phyloP scores from a whole-genome alignment of 2,888 invertebrate species.

The Mellilla xanthometata region DNA sequence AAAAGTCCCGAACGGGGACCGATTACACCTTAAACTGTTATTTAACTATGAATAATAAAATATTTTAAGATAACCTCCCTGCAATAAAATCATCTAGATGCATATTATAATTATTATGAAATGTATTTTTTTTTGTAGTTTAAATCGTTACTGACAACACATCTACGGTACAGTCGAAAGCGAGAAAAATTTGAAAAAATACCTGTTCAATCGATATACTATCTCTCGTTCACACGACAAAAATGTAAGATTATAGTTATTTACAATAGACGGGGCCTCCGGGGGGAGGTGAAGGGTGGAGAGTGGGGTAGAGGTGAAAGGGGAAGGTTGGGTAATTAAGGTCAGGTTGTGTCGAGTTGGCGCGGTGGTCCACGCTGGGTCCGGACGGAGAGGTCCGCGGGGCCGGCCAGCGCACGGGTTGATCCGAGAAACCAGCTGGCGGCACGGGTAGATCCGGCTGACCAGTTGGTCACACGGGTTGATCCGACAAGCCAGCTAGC shows the following conservation, averaged over 20 bases:
- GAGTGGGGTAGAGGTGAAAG: constrained; percentile 35
- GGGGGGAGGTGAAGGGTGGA: constrained; percentile 33
- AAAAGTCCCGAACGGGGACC: constrained; percentile 63
- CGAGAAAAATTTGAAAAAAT: constrained; percentile 82
- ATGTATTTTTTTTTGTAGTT: constrained; percentile 77
- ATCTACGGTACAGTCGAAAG: constrained; percentile 82
- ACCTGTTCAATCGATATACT: constrained; percentile 79
- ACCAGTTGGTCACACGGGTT: constrained; percentile 42
- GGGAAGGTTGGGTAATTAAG: constrained; percentile 23
- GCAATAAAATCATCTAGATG: constrained; percentile 79
- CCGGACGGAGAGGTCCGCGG: constrained; percentile 48
- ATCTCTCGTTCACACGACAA: constrained; percentile 81
- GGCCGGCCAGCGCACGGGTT: constrained; percentile 39
- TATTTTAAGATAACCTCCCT: constrained; percentile 78
- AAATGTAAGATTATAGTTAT: constrained; percentile 77
- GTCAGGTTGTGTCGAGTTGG: constrained; percentile 44
- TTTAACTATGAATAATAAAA: constrained; percentile 79
- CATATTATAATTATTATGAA: constrained; percentile 74
- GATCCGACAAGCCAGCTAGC: not conserved
- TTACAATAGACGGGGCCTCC: constrained; percentile 71
- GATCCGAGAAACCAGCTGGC: too few relatives aligned
- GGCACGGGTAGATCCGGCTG: constrained; percentile 41
- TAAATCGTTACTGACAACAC: constrained; percentile 79
- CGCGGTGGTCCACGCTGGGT: constrained; percentile 56
- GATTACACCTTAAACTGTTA: constrained; percentile 72